Evolutionary conservation across 2,113 vertebrate genomes (phyloP), one percentile per base, ranked within the genome.

Genomic region (Trochalopteron elliotii): DNA sequence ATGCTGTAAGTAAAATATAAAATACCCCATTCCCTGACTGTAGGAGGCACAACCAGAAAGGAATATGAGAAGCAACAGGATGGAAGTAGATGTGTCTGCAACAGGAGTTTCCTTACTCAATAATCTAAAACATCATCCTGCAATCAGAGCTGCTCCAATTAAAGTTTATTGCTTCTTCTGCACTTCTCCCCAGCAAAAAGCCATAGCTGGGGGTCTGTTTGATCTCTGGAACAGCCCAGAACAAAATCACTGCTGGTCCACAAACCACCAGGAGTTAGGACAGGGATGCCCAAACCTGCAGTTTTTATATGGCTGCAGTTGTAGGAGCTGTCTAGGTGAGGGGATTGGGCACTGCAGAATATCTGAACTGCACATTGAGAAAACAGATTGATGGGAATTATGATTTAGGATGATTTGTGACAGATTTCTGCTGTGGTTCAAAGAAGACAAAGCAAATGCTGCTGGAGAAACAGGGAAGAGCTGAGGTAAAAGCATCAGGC

Each of bases 301-400:
- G 44, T 30, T 25, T 37, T 33, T 37, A 2, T 2, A 1, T 9
- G 76, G 35, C 6, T 24, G 33, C 33, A 24, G 56, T 0, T 81
- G 47, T n/a, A 42, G 53, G 75, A 59, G 45, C 57, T 78, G 31
- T 63, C 39, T 57, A 45, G 13, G 17, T 12, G 35, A 83, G 49
- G 33, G 20, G 18, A 28, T 49, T 2, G 6, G 44, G 28, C 45
- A 9, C 10, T 45, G 53, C 35, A 8, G 42, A 23, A 13, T 8
- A 56, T 21, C 24, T 60, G 30, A 76, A 35, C 3, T 56, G 33
- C 4, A 2, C 2, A 0, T 25, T 3, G 2, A 31, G 21, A 30
- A 37, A 40, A 9, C 11, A 50, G 14, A 22, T 22, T 2, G 37
- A 31, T 21, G 52, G 14, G 7, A 50, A 8, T 68, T 13, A 9